Percentiles rank a stretch among this genome's conserved stretches.
These are phyloP conservation scores for Trichosurus vulpecula DNA, from an alignment of 2,797 vertebrate species.

Conservation along the genomic window DNA sequence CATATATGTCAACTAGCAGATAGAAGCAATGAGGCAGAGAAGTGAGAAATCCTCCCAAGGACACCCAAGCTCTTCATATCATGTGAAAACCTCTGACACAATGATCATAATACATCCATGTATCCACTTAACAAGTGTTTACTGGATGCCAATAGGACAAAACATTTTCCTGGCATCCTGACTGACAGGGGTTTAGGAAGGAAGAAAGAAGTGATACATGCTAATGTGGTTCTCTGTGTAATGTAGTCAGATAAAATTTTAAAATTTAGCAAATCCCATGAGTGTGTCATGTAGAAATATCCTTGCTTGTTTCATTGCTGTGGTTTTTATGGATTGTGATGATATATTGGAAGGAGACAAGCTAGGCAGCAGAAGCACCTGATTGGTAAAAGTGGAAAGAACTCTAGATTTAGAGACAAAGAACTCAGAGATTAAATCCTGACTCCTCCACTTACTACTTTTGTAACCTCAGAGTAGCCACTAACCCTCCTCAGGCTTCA, in stretches of 20 bases:
- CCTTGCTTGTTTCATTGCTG: neutral
- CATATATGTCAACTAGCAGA: neutral
- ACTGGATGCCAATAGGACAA: neutral
- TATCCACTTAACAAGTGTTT: neutral
- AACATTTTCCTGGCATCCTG: neutral
- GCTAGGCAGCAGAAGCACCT: no score
- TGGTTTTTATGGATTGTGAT: neutral
- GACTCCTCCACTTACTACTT: no score
- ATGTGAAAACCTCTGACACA: neutral
- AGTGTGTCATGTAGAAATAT: neutral
- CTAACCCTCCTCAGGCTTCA: no score
- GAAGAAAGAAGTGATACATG: neutral
- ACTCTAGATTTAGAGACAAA: no score
- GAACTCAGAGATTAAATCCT: no score
- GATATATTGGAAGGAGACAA: no score
- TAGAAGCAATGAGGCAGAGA: neutral
- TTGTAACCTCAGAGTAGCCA: no score
- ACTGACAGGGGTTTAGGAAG: neutral
- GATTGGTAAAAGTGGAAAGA: no score
- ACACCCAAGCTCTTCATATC: neutral
- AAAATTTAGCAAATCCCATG: neutral
- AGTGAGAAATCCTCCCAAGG: neutral
- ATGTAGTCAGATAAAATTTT: no score
- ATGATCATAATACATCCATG: neutral
- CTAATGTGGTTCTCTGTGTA: neutral